Percentiles rank a stretch among this genome's conserved stretches.
Conservation (phyloP, 1,140 invertebrate species). For the Lutraria rhynchaena region DNA sequence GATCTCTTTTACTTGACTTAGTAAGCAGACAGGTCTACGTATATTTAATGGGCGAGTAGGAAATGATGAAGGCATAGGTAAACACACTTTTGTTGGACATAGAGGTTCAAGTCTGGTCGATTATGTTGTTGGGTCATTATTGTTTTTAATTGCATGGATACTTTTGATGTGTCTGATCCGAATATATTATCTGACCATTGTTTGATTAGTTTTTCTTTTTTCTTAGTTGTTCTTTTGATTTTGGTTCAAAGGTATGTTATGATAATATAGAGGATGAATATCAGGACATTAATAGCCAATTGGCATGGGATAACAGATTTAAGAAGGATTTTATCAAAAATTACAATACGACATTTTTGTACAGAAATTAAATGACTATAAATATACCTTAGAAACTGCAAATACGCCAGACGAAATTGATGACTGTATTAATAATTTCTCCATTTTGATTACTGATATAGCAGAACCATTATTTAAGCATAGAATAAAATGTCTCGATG, state of each 20-base stretch:
- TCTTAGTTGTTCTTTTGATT: not conserved
- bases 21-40: constrained; percentile 12
- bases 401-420: not conserved
- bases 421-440: constrained; percentile 8
- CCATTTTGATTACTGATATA: constrained; percentile 1
- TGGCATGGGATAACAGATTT: no score
- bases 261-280: not conserved
- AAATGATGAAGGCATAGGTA: constrained; percentile 1
- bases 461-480: constrained; percentile 6
- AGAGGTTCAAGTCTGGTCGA: not conserved
- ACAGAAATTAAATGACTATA: not conserved
- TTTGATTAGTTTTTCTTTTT: not conserved
- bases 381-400: not conserved
- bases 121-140: not conserved
- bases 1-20: not conserved
- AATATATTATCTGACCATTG: constrained; percentile 24
- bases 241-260: no score
- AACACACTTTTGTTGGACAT: not conserved
- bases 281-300: not conserved
- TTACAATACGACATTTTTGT: not conserved
- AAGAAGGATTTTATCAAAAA: not conserved
- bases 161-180: not conserved
- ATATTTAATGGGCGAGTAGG: constrained; percentile 3
- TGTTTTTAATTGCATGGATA: constrained; percentile 1
- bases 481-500: no score